Evolutionary conservation across 2,113 vertebrate genomes (phyloP), one percentile per base, ranked within the genome.

Genomic region (Hucho hucho): DNA sequence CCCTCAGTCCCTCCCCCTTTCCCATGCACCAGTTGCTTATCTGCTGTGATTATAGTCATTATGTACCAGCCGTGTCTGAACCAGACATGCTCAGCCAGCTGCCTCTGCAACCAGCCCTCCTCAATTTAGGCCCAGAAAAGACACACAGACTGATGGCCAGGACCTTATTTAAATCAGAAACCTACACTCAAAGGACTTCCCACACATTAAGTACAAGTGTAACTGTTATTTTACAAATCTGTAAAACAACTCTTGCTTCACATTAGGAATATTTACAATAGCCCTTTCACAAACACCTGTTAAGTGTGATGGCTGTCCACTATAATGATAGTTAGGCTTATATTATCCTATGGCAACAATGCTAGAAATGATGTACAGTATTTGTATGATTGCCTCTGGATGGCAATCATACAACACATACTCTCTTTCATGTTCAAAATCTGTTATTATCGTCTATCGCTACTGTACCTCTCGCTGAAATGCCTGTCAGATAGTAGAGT

Each of bases 21-120:
- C 82, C 82, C 79, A 76, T 91, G 86, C 87, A 87, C 89, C 90
- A 88, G 87, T 90, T 89, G 86, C 90, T 92, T 90, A 89, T 87
- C 84, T 84, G 79, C 85, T 56, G 82, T 90, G 89, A 93, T 92
- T 91, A 91, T 88, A 92, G 90, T 92, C 91, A 92, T 92, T 91
- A 92, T 85, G 78, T 86, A 77, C 80, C 87, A 86, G 84, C 79
- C 82, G 79, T 80, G 87, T 91, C 86, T 81, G 78, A 80, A 75
- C 68, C 84, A 82, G 87, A 84, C 83, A 76, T 73, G 74, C 82
- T 85, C 84, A 84, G 80, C 79, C 86, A 85, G 86, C 86, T 90
- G 84, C 87, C 78, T 87, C 82, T 83, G 88, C 80, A 80, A 76
- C 83, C 76, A 78, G 75, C 78, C 81, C 80, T 78, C 25, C 68